Conservation (phyloP, 2,888 invertebrate genomes). For the Campoplex capitator region DNA sequence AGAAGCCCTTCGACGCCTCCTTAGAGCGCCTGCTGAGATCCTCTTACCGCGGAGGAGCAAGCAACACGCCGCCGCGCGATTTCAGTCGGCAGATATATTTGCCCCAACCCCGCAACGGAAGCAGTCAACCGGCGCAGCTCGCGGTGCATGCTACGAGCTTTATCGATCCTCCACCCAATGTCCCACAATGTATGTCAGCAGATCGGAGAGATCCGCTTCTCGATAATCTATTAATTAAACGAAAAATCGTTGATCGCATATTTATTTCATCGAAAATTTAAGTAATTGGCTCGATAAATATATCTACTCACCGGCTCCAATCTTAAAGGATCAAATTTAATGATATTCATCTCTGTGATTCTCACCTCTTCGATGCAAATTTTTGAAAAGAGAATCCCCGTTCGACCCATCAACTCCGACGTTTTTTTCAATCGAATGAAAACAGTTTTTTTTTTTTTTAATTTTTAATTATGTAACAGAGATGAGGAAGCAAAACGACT, state of each 20-base stretch:
- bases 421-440: background rate
- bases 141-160: slow-evolving; percentile 34
- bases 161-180: slow-evolving; percentile 38
- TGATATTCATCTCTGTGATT: background rate
- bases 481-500: background rate
- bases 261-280: background rate
- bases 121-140: background rate
- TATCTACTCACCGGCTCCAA: too few species aligned
- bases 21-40: slow-evolving; percentile 67
- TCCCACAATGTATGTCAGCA: slow-evolving; percentile 24
- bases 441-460: background rate
- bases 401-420: background rate
- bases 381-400: background rate
- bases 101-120: slow-evolving; percentile 52
- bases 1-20: slow-evolving; percentile 75
- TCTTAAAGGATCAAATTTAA: background rate
- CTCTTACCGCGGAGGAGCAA: slow-evolving; percentile 49
- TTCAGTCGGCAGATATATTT: slow-evolving; percentile 78
- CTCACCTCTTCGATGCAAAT: background rate
- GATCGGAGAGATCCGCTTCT: slow-evolving; percentile 18
- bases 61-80: slow-evolving; percentile 69
- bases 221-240: slow-evolving; percentile 4
- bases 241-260: slow-evolving; percentile 9
- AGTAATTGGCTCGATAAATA: background rate
- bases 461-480: background rate